Base-by-base conservation (phyloP, 2,113 vertebrate genomes). In the Lepus timidus region DNA sequence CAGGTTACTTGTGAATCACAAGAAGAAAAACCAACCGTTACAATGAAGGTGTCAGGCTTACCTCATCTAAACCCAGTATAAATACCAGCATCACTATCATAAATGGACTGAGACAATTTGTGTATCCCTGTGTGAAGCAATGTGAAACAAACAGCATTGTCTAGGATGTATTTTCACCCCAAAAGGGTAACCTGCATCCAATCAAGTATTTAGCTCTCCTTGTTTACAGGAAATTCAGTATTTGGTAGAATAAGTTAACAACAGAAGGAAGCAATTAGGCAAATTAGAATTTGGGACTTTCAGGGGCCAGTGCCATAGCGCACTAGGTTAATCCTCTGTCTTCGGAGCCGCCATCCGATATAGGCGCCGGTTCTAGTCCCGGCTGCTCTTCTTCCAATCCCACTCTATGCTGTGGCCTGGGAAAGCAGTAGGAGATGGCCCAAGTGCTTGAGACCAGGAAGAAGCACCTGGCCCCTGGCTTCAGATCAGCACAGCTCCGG, bases 1-100 rank as follows among this genome's bases (percentile, higher is more conserved):
- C 49, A 11, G 49, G 55, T 73, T 71, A 95, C 9, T 55, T 80
- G 39, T 84, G 51, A 93, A 73, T 95, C 79, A 68, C 83, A 91
- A 67, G 13, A 39, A 49, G 67, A 70, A 84, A 88, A 79, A 44
- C 27, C 65, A 78, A 81, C 85, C 16, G 44, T 55, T 44, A 75
- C 23, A 65, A 62, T 14, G 73, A 70, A 78, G 25, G n/a, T n/a
- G n/a, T 64, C 44, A 36, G 85, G 22, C 51, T 70, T 73, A 80
- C 25, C 16, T 13, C 31, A 11, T 25, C 73, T 44, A 49, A 94
- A 52, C 49, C 49, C 4, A 10, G 51, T 27, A 44, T 33, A 23
- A 49, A 70, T 68, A 58, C 17, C 49, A 29, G 52, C 44, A n/a
- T 91, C 49, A 51, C 13, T 44, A 1, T 65, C 58, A 58, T 6